Base-by-base conservation (phyloP, 1,140 invertebrate species). In the Homalodisca vitripennis region DNA sequence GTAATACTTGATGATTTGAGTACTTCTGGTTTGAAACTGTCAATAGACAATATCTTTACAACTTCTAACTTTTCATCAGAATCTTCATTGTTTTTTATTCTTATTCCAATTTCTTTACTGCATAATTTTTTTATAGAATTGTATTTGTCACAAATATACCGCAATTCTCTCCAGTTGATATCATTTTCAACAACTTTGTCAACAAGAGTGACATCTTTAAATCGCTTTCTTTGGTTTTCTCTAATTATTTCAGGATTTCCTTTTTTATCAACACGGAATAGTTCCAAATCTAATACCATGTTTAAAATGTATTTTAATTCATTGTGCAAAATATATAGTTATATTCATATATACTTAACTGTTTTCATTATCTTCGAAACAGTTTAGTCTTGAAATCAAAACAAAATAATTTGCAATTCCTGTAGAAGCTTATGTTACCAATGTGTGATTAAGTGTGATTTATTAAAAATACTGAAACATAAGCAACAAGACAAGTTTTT, bases 201-300 rank as follows among this genome's bases (percentile, higher is more conserved):
- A 1, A 99, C 97, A 1, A 98, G 80, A 0, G 75, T 85, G 0
- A 95, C 91, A 86, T 98, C 94, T 82, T 98, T 98, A 80, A 92
- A 99, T 30, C 98, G 86, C 75, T 95, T 92, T 29, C 82, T 88
- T 80, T 99, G 97, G 77, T 96, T 98, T 77, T 98, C 89, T 17
- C 92, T 86, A 27, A 99, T 89, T 79, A 92, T 90, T 14, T 95
- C 89, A 0, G 95, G 93, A 81, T 96, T 87, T 24, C 92, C 92
- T 27, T 97, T 97, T 83, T 99, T 99, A 74, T 99, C 97, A 1
- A 87, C 85, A 47, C 98, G 91, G 79, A 99, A 99, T 55, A 97
- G 82, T 81, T 99, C 97, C 75, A 99, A 86, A 83, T 99, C 97
- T n/a, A 99, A 83, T 57, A 98, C 97, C 98, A 99, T 99, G 78